Evolutionary conservation across 2,113 vertebrate species (phyloP), one percentile per base, ranked within the genome.

Genomic region (Pomatostomus ruficeps): DNA sequence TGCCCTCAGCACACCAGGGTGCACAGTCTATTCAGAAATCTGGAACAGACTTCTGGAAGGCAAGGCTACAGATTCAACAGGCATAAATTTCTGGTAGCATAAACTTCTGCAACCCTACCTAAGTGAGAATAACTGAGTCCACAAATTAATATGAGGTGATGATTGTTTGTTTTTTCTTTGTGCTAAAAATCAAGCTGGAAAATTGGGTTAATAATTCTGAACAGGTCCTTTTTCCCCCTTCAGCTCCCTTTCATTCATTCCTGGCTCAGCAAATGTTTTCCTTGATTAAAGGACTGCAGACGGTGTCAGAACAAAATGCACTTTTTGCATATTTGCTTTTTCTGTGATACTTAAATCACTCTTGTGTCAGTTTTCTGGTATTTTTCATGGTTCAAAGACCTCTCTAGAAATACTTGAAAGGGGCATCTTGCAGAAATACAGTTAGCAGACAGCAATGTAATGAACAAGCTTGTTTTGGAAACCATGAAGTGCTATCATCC

Each of bases 371-470:
- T 76, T 95, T 96, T 84, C 72, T 72, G 42, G 46, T 83, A 78
- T 88, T 78, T 84, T 84, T 82, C 38, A 84, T n/a, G 63, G 84
- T 54, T 83, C 84, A 91, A 78, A 76, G 43, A 54, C 18, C 10
- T 51, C 42, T 46, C 19, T 23, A 33, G 48, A 40, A 85, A 70
- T 42, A 43, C 29, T 79, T 81, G 55, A 85, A 89, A 65, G 79
- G 54, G 43, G 49, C 13, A 18, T 86, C 86, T 91, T 89, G 91
- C 46, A 95, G 86, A 77, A 94, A 91, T 96, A 48, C 91, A 68
- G 87, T 96, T 90, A 96, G 71, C 78, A 94, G 74, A 58, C 94
- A 96, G 88, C 73, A 93, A 19, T 48, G 72, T 77, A 96, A 90
- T 95, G 61, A 96, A 46, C 77, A 74, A 92, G n/a, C 46, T 77